Base-by-base conservation (phyloP, 2,888 invertebrate species). In the Campoplex nolae region DNA sequence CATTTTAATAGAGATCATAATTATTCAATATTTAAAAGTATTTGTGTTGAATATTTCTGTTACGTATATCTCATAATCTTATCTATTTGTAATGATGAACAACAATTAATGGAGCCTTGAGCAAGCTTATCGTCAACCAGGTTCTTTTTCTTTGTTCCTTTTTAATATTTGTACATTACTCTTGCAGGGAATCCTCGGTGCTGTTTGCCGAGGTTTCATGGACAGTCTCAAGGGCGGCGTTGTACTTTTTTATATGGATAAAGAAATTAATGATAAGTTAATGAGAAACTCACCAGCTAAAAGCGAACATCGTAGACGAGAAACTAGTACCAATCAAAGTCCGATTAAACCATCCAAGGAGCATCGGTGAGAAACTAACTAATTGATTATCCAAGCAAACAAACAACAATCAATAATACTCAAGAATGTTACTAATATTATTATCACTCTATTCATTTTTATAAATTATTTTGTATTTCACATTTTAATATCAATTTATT, bases 191-290 rank as follows among this genome's bases (percentile, higher is more conserved):
- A 96, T 97, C 93, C 94, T 96, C 85, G 95, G 95, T 91, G 96
- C 97, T 83, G 95, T 97, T 90, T 95, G 96, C 90, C 96, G 96
- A 93, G 98, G 98, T 8, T 95, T 97, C 88, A 95, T 96, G 92
- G 98, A 98, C 94, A 98, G 98, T 94, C 95, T 98, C 89, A 96
- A 96, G 92, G 98, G 98, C 88, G 96, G 97, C 91, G 95, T 96
- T 28, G 96, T 97, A 82, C 95, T 98, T 89, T 96, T 97, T 92
- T 97, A 97, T 93, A 96, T 98, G 94, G 98, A 98, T 94, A 97
- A 96, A 93, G 97, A 97, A 95, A 97, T 97, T 85, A 97, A 97
- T 92, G 96, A 97, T 91, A 95, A 96, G 85, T 95, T 95, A 28
- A 91, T 95, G 70, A 94, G 95, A 91, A 95, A 96, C 90, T 95